A percentile compares a stretch with the other conserved stretches of the same genome.
Evolutionary conservation across 2,113 vertebrate species (phyloP).

Genomic region (Cygnus atratus): DNA sequence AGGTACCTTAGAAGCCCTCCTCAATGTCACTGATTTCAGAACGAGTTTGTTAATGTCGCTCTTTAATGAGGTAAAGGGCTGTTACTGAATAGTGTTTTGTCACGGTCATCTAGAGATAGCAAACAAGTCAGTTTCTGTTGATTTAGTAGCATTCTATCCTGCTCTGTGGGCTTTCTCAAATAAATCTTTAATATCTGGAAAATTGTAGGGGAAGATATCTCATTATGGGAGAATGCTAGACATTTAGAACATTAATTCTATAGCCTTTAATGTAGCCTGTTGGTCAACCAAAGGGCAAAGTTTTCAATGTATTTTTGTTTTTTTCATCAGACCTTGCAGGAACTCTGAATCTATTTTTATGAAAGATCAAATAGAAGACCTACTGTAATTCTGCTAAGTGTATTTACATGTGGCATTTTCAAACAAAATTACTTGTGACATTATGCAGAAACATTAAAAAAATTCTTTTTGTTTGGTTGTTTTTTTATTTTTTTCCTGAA

Average conservation of each 20-base stretch:
- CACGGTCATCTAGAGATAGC: neutral
- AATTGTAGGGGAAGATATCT: neutral
- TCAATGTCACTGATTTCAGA: neutral
- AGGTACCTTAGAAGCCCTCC: neutral
- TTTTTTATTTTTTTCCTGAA: neutral
- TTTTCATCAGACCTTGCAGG: neutral
- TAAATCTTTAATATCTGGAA: neutral
- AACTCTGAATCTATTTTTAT: neutral
- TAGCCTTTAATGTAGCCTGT: neutral
- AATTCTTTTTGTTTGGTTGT: too few relatives aligned
- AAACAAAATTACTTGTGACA: neutral
- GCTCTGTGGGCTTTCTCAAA: neutral
- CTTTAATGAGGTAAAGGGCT: neutral
- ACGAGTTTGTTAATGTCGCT: neutral
- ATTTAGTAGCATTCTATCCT: neutral
- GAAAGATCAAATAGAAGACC: neutral
- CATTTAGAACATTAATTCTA: neutral
- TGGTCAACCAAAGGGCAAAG: neutral
- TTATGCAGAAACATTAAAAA: neutral
- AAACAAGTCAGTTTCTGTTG: neutral
- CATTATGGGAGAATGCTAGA: neutral
- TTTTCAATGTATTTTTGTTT: neutral
- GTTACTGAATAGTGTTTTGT: neutral
- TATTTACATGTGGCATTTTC: neutral
- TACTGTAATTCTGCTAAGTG: neutral